Conservation (phyloP, 2,888 invertebrate species). For the Erynnis tages region DNA sequence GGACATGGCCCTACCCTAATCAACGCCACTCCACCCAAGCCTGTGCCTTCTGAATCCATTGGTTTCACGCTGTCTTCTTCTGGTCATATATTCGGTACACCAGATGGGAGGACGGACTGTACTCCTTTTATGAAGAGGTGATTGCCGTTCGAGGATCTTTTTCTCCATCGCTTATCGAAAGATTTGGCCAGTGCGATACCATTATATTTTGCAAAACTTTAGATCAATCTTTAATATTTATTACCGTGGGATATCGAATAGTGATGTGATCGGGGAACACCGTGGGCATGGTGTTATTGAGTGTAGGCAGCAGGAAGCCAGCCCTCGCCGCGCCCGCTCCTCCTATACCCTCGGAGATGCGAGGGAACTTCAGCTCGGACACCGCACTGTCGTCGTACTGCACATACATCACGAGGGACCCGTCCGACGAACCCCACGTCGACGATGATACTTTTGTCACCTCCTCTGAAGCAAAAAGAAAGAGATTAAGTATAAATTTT, state of each 20-base stretch:
- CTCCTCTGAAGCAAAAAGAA: constrained; percentile 85
- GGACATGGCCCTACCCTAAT: too few relatives aligned
- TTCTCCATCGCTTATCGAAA: too few relatives aligned
- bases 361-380: constrained; percentile 89
- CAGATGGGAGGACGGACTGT: too few relatives aligned
- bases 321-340: constrained; percentile 82
- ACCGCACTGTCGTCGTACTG: constrained; percentile 92
- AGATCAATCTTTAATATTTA: too few relatives aligned
- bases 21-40: too few relatives aligned
- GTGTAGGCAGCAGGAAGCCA: constrained; percentile 67
- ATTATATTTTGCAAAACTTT: too few relatives aligned
- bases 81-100: too few relatives aligned
- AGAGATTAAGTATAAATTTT: not conserved
- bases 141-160: too few relatives aligned
- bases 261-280: constrained; percentile 90
- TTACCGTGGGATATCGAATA: constrained; percentile 91
- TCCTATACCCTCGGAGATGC: constrained; percentile 87
- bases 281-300: constrained; percentile 75
- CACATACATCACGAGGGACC: constrained; percentile 91
- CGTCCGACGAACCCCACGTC: constrained; percentile 92
- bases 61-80: too few relatives aligned
- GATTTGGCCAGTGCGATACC: too few relatives aligned
- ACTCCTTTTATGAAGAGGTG: not conserved
- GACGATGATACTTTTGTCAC: constrained; percentile 91
- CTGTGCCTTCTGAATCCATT: too few relatives aligned